A percentile compares a stretch with the other conserved stretches of the same genome.
phyloP scores from a whole-genome alignment of 2,797 vertebrate genomes.

The Diplodus sargus region DNA sequence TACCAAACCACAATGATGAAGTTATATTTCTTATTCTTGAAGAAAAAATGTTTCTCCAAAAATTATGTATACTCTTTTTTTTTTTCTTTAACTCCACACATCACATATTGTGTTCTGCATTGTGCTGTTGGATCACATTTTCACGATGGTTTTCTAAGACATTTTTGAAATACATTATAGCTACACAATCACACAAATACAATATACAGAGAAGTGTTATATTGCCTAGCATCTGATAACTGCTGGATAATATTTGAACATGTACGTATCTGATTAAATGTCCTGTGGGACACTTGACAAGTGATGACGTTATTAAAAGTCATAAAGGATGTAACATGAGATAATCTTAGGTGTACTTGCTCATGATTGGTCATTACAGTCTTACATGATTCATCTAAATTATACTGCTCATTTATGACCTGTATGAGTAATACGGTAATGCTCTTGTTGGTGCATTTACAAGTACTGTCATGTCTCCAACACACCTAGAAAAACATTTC shows the following conservation, averaged over 20 bases:
- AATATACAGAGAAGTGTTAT: constrained; percentile 43
- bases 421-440: not conserved
- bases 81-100: constrained; percentile 37
- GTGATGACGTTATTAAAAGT: constrained; percentile 12
- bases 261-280: constrained; percentile 12
- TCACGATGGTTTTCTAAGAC: constrained; percentile 25
- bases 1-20: constrained; percentile 45
- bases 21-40: constrained; percentile 26
- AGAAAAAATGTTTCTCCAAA: constrained; percentile 17
- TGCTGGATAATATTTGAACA: constrained; percentile 34
- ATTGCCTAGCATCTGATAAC: constrained; percentile 30
- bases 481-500: constrained; percentile 23
- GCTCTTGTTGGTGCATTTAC: constrained; percentile 23
- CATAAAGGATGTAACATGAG: not conserved
- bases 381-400: constrained; percentile 2
- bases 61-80: constrained; percentile 35
- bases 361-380: not conserved
- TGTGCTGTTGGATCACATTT: constrained; percentile 47
- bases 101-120: constrained; percentile 38
- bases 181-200: constrained; percentile 35
- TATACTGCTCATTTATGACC: not conserved
- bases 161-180: constrained; percentile 39
- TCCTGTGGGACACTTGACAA: not conserved
- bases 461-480: constrained; percentile 29
- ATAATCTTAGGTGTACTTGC: constrained; percentile 4